Base-by-base conservation (phyloP, 1,140 invertebrate genomes). In the Drosophila nigrodunni region DNA sequence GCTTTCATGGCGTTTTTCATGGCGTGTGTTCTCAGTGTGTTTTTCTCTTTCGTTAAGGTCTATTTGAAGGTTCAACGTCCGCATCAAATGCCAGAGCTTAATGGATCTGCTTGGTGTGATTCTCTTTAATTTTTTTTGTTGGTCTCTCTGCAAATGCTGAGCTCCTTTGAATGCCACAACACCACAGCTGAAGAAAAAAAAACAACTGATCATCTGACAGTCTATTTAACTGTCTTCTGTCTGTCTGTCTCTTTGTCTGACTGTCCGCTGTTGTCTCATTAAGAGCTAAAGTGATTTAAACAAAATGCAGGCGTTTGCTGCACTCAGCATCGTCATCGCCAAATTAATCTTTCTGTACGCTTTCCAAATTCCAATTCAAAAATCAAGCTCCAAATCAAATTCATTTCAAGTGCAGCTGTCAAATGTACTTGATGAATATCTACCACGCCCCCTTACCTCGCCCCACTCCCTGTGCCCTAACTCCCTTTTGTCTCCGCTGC, bases 31-130 rank as follows among this genome's bases (percentile, higher is more conserved):
- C 44, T 60, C 35, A 54, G 58, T 77, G 55, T 74, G 65, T 65
- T 81, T 86, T 79, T 86, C 68, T 87, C 82, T 80, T 74, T 81
- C 71, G 62, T 59, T 73, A 71, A 74, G 82, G 78, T 87, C 58
- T 87, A 79, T 87, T 82, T 82, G 68, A 87, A 88, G 83, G 83
- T 87, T 87, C 83, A 87, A 88, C 54, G 83, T 65, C 83, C 83
- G 80, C 80, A 87, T 74, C 80, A 72, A 58, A 73, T 64, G 68
- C 47, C 61, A 54, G 46, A 47, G 80, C 62, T 69, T 82, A 82
- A 82, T 82, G 80, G 76, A 82, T 68, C 50, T 64, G 58, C 25
- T 44, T 68, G 43, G 50, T 46, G 43, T 47, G 55, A 54, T 58
- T 43, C 64, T 18, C 6, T 50, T 49, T 30, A 30, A 30, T 30